Base-by-base conservation (phyloP, 2,797 vertebrate species). In the Cygnus olor region DNA sequence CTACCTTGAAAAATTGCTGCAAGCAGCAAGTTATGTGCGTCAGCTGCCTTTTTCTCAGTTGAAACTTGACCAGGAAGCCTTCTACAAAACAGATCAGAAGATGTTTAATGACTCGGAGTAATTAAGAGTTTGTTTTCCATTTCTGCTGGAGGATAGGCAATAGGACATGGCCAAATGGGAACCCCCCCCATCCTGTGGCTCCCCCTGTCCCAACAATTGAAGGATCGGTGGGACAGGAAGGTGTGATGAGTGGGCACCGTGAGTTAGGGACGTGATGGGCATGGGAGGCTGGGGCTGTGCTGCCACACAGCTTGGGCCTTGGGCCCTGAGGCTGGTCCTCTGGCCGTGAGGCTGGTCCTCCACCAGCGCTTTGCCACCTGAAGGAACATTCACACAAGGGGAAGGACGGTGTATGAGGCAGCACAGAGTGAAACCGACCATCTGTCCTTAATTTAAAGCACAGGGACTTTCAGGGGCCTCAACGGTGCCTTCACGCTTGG, bases 151-250 rank as follows among this genome's bases (percentile, higher is more conserved):
- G 42, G 32, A 40, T 0, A 34, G 58, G 17, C 15, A 56, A 56
- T 1, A 60, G 3, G 27, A 64, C 38, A 40, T 22, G 25, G 14
- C 10, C 20, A 65, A 80, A 34, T 0, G 0, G 25, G 6, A 32
- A 71, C 28, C 2, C 36, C 36, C 5, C 34, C 34, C 36, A 27
- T 8, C 25, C 15, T 34, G 63, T n/a, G 45, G 22, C 4, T 61
- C 7, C 15, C 8, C 8, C 24, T 51, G 4, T 34, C 32, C 38
- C 32, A 61, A 54, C 14, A 25, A 18, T 38, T 21, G 63, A 20
- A 65, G 51, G 42, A 28, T 1, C 3, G 18, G 27, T 10, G 58
- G 40, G 64, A 30, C 27, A 27, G 32, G 28, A 66, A 45, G 24
- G 8, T 21, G 65, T 5, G 10, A 16, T 21, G 82, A 53, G 22